These are phyloP conservation scores for Lycia hirtaria DNA, from an alignment of 2,888 invertebrate genomes.

Conservation along the genomic window DNA sequence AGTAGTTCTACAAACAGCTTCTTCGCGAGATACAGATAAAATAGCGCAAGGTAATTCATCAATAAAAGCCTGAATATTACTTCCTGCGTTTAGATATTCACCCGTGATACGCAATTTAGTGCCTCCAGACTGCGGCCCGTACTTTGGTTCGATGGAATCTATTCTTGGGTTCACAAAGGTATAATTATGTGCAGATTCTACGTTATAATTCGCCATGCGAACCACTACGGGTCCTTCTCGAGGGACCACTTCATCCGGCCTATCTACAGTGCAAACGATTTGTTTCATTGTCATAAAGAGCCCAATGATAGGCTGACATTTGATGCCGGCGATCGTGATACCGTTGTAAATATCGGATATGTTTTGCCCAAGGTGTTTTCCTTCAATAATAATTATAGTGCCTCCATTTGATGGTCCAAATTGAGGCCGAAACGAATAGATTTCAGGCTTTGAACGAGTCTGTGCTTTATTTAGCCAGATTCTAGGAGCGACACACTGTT, in stretches of 20 bases:
- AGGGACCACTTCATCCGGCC: conserved; percentile 91
- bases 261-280: conserved; percentile 96
- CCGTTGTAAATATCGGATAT: conserved; percentile 97
- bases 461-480: conserved; percentile 96
- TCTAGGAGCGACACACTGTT: conserved; percentile 92
- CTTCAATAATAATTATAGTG: conserved; percentile 97
- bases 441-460: conserved; percentile 98
- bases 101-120: conserved; percentile 96
- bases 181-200: conserved; percentile 93
- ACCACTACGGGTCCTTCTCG: conserved; percentile 96
- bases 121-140: conserved; percentile 97
- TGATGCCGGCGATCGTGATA: conserved; percentile 96
- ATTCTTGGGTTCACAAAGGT: conserved; percentile 96
- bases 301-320: conserved; percentile 95
- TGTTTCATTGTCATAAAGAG: conserved; percentile 95
- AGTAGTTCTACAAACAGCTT: conserved; percentile 93
- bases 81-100: conserved; percentile 97
- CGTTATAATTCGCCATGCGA: conserved; percentile 95
- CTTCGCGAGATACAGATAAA: conserved; percentile 90
- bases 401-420: conserved; percentile 98
- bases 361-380: conserved; percentile 97
- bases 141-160: conserved; percentile 92
- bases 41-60: conserved; percentile 95
- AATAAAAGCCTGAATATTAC: conserved; percentile 94
- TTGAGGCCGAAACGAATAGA: conserved; percentile 93